Percentiles rank a stretch among this genome's conserved stretches.
Conservation (phyloP, 2,113 vertebrate species). For the Dendrocopos noguchii region DNA sequence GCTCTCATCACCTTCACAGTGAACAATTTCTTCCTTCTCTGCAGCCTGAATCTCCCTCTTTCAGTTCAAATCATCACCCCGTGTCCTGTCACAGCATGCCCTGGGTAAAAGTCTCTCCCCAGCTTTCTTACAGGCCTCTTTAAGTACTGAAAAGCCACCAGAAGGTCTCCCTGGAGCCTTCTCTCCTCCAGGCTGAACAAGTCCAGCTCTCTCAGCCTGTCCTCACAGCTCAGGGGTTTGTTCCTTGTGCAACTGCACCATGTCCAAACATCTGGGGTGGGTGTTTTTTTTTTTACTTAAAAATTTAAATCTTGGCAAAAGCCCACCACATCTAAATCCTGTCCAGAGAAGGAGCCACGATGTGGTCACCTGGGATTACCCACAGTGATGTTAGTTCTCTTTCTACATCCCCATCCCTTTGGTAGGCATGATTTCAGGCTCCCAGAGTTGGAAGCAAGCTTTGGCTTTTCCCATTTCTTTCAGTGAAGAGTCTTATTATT, state of each 20-base stretch:
- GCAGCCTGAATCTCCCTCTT: no score
- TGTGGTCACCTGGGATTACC: not conserved
- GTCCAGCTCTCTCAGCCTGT: not conserved
- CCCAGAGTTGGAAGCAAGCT: not conserved
- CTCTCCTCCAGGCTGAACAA: no score
- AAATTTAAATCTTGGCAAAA: not conserved
- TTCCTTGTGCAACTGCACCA: not conserved
- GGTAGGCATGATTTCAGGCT: not conserved
- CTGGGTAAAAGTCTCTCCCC: no score
- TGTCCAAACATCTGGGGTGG: not conserved
- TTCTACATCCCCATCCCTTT: fast-evolving
- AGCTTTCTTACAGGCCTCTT: no score
- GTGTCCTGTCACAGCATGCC: no score
- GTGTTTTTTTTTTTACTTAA: not conserved
- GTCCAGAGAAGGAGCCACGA: not conserved
- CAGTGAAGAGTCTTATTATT: not conserved
- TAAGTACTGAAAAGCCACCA: no score
- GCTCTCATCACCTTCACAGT: no score
- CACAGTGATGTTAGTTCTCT: not conserved
- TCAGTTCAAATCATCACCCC: no score
- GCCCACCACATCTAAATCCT: not conserved
- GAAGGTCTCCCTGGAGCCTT: no score
- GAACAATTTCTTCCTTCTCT: no score
- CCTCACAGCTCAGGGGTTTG: not conserved
- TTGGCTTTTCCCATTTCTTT: not conserved